Evolutionary conservation across 2,797 vertebrate species (phyloP).

Genomic region (Neopelma chrysocephalum): DNA sequence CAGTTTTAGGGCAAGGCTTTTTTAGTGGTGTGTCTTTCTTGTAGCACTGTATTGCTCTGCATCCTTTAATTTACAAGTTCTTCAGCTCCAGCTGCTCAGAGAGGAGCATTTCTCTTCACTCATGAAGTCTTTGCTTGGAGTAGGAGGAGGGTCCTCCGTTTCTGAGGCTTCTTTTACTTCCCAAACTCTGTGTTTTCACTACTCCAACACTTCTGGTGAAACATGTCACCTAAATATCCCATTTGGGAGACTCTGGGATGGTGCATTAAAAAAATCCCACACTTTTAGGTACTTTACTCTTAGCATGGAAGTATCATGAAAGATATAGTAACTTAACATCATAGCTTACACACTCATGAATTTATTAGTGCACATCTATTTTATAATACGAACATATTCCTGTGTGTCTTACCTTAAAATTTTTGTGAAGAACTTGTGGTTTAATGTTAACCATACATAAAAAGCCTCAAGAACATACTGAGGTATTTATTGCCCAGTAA

Average conservation of each 20-base stretch:
- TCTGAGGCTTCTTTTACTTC: not conserved
- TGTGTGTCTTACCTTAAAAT: not conserved
- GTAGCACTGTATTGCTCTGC: not conserved
- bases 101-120: not conserved
- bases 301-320: not conserved
- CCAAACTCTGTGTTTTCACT: not conserved
- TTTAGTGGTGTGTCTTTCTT: not conserved
- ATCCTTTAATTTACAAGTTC: not conserved
- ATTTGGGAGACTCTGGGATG: not conserved
- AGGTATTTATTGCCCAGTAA: not conserved
- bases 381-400: not conserved
- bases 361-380: not conserved
- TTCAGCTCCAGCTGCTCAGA: not conserved
- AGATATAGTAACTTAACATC: not conserved
- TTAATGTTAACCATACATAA: not conserved
- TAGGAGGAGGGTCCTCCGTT: not conserved
- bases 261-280: not conserved
- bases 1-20: not conserved
- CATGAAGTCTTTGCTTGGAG: not conserved
- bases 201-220: not conserved
- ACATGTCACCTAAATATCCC: not conserved
- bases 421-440: not conserved
- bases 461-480: not conserved
- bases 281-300: not conserved
- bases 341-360: not conserved